A percentile compares a stretch with the other conserved stretches of the same genome.
Conservation (phyloP, 2,113 vertebrate genomes). For the Labrus mixtus region DNA sequence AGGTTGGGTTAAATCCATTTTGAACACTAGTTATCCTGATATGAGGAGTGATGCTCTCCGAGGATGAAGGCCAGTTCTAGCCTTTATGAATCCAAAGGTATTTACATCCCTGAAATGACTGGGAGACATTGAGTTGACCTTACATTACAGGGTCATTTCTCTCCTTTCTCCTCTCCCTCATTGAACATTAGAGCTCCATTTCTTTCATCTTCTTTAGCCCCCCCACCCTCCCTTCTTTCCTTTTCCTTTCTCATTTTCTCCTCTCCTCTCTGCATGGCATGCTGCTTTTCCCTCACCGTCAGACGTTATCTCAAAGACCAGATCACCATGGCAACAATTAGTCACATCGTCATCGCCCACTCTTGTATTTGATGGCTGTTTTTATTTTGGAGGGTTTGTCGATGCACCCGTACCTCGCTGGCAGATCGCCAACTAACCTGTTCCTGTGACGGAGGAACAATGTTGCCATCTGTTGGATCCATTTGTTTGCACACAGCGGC, state of each 20-base stretch:
- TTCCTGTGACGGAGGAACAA: slow-evolving; percentile 72
- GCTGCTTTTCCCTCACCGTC: slow-evolving; percentile 54
- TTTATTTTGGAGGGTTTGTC: slow-evolving; percentile 75
- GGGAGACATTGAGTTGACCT: slow-evolving; percentile 67
- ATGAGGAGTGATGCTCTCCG: slow-evolving; percentile 55
- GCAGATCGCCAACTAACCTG: slow-evolving; percentile 64
- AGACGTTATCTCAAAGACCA: slow-evolving; percentile 75
- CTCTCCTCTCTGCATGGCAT: slow-evolving; percentile 28
- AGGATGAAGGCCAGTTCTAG: slow-evolving; percentile 45
- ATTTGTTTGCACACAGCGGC: slow-evolving; percentile 54
- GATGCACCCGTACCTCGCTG: slow-evolving; percentile 64
- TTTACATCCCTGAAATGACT: slow-evolving; percentile 56
- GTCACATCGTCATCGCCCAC: slow-evolving; percentile 80
- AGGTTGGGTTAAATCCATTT: slow-evolving; percentile 50
- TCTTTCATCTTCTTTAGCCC: slow-evolving; percentile 29
- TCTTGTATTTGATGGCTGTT: slow-evolving; percentile 77
- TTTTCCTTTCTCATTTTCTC: slow-evolving; percentile 36
- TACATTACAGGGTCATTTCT: slow-evolving; percentile 59
- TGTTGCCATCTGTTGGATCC: slow-evolving; percentile 85
- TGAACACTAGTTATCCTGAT: slow-evolving; percentile 48
- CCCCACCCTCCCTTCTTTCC: slow-evolving; percentile 12
- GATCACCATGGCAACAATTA: slow-evolving; percentile 84
- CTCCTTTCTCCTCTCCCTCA: slow-evolving; percentile 52
- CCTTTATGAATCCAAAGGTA: slow-evolving; percentile 62
- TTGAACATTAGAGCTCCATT: slow-evolving; percentile 55